Percentiles rank a stretch among this genome's conserved stretches.
Conservation (phyloP, 2,797 vertebrate species). For the Pelochelys cantorii region DNA sequence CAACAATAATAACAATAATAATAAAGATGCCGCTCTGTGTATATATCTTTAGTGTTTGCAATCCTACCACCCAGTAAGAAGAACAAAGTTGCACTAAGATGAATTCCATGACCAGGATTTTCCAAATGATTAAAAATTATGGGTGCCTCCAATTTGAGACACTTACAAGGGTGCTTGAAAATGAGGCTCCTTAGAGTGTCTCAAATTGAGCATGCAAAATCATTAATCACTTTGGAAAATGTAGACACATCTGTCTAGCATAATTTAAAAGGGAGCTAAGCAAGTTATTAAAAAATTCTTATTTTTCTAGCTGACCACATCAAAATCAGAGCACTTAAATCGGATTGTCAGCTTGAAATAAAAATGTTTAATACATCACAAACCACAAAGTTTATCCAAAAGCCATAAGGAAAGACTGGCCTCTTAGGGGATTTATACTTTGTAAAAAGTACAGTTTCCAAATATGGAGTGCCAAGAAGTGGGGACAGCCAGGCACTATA, state of each 20-base stretch:
- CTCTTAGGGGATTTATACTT: not conserved
- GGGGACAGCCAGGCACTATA: not conserved
- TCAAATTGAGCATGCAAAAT: not conserved
- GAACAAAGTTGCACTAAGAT: not conserved
- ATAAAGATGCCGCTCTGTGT: not conserved
- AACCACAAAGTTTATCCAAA: not conserved
- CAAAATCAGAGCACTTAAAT: not conserved
- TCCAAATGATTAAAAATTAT: not conserved
- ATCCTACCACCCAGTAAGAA: not conserved
- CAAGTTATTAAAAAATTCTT: not conserved
- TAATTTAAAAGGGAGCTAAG: not conserved
- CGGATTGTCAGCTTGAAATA: not conserved
- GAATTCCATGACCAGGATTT: not conserved
- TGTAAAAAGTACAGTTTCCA: not conserved
- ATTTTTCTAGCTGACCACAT: not conserved
- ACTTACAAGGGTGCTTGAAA: no score
- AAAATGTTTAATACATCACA: not conserved
- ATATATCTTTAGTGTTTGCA: not conserved
- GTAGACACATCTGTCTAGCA: not conserved
- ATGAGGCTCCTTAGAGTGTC: not conserved
- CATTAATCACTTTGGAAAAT: not conserved
- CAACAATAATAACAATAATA: not conserved
- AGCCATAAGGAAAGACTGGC: not conserved
- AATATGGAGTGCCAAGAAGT: no score
- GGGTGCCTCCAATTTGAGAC: not conserved